Base-by-base conservation (phyloP, 2,888 invertebrate species). In the Ornithoptera alexandrae region DNA sequence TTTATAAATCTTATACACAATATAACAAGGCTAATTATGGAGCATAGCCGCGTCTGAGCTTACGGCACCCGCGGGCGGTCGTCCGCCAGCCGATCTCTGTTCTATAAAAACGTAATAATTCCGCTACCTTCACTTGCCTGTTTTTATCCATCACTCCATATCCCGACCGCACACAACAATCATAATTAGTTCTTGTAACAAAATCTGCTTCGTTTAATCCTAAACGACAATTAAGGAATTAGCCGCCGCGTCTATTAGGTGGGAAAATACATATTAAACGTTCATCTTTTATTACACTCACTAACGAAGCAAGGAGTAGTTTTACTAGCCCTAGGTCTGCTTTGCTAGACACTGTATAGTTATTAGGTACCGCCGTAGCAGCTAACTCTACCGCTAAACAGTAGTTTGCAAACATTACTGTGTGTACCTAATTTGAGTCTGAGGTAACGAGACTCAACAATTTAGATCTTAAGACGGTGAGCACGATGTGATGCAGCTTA, bases 11-110 rank as follows among this genome's bases (percentile, higher is more conserved):
- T 91, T 91, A 92, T 53, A 53, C 53, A 53, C 53, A 53, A 53
- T 58, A 58, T 92, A 92, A 90, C 91, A 86, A 81, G 79, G 83
- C 87, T 90, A 89, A 88, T 89, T 89, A 87, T 87, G 88, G 89
- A 87, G 84, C 84, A 83, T 85, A 84, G 83, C 78, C 84, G 84
- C 84, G 84, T 80, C 79, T 78, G 78, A 77, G 81, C 80, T 84
- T 82, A 82, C 84, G 84, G 90, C 90, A 89, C 90, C 90, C 90
- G 90, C 89, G 79, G 89, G 85, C 75, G 72, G 71, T 72, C 79
- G 79, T 75, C 75, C 77, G 79, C 78, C 74, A 76, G 74, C 75
- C 78, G 80, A 74, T 77, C 77, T 72, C 73, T 72, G 75, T 79
- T 76, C 75, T 74, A 75, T 81, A 84, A 89, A 89, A 88, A 89